These are phyloP conservation scores for Cataglyphis altisquamis DNA, from an alignment of 2,888 invertebrate genomes.

Conservation along the genomic window DNA sequence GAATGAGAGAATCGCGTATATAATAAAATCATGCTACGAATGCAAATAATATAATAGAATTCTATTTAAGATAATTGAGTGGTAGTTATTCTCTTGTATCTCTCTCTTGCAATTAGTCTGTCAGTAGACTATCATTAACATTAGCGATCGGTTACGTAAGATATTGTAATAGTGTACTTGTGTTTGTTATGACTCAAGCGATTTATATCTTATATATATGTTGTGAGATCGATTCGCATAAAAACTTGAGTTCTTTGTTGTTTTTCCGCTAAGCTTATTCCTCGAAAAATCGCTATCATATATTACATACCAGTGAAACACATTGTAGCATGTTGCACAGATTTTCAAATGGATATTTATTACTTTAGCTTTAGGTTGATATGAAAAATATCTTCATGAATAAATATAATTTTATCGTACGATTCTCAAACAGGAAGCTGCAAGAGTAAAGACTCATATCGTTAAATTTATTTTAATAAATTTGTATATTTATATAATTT, in stretches of 20 bases:
- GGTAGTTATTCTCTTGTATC: conserved; percentile 28
- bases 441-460: not conserved
- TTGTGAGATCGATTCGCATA: not conserved
- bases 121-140: conserved; percentile 13
- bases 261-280: not conserved
- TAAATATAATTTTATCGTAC: not conserved
- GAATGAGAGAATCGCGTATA: not conserved
- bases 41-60: conserved; percentile 21
- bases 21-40: conserved; percentile 17
- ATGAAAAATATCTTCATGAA: not conserved
- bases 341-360: not conserved
- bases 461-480: not conserved
- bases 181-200: conserved; percentile 11
- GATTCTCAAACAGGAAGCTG: not conserved
- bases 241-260: not conserved
- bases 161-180: not conserved
- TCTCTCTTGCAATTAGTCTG: not conserved
- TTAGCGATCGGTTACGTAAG: conserved; percentile 27
- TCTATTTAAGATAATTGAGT: conserved; percentile 35
- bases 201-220: not conserved
- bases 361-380: not conserved
- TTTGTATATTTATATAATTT: no score
- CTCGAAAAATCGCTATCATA: not conserved
- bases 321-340: not conserved
- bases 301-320: not conserved